Percentiles rank a stretch among this genome's conserved stretches.
These are phyloP conservation scores for Drymodes brunneopygia DNA, from an alignment of 2,113 vertebrate genomes.

Conservation along the genomic window DNA sequence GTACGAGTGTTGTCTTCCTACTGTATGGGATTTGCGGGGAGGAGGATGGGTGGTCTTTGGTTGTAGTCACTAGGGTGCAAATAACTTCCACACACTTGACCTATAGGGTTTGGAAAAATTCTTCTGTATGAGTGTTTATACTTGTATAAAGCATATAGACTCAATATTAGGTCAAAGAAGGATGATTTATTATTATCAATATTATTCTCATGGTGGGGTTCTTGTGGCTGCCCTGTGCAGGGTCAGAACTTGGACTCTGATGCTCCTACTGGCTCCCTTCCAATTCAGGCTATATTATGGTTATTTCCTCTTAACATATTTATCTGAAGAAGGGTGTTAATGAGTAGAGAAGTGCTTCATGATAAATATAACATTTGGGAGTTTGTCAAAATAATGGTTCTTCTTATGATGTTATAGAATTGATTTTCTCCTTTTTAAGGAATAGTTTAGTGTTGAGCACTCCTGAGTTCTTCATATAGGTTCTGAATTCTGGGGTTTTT, in stretches of 20 bases:
- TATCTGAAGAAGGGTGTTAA: neutral
- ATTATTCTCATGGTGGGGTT: neutral
- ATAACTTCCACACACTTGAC: rapidly evolving
- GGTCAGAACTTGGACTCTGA: neutral
- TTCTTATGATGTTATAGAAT: rapidly evolving
- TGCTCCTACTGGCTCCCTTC: neutral
- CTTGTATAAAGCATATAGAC: too few species aligned
- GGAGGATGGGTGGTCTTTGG: rapidly evolving
- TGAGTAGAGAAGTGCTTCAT: neutral
- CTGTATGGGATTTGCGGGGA: rapidly evolving
- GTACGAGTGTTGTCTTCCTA: rapidly evolving
- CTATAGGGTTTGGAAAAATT: neutral
- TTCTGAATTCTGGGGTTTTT: neutral
- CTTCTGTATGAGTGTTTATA: rapidly evolving
- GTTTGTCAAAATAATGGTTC: rapidly evolving
- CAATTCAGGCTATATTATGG: neutral
- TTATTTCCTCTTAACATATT: neutral
- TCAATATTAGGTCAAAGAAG: neutral
- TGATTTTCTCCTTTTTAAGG: neutral
- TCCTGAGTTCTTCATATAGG: rapidly evolving
- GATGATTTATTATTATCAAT: neutral
- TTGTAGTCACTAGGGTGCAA: rapidly evolving
- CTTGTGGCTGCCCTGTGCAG: neutral
- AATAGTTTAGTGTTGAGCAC: neutral
- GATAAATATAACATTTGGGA: too few species aligned